Conservation (phyloP, 1,140 invertebrate genomes). For the Zeugodacus cucurbitae region DNA sequence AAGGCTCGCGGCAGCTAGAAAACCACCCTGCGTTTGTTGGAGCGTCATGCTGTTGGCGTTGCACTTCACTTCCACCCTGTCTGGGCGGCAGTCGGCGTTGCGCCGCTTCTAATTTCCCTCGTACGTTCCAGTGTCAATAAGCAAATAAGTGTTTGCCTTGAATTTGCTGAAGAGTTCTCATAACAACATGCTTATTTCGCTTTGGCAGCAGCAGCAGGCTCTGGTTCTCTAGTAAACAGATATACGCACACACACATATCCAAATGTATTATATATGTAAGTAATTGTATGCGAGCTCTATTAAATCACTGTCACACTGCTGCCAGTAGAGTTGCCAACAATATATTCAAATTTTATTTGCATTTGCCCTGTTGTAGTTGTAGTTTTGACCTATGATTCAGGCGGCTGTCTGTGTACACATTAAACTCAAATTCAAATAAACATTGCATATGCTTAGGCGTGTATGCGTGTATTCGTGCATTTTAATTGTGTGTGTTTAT, state of each 20-base stretch:
- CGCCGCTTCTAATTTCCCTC: background rate
- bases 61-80: slow-evolving; percentile 24
- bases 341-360: background rate
- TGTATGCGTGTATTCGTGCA: background rate
- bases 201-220: background rate
- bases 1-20: background rate
- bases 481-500: background rate
- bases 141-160: slow-evolving; percentile 36
- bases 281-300: background rate
- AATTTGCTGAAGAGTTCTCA: slow-evolving; percentile 5
- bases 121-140: slow-evolving; percentile 16
- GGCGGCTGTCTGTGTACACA: background rate
- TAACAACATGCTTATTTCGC: slow-evolving; percentile 14
- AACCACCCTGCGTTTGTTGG: background rate
- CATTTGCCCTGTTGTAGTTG: background rate
- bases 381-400: background rate
- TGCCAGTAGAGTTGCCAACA: background rate
- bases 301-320: background rate
- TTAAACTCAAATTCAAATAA: background rate
- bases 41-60: background rate
- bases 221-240: too few relatives aligned
- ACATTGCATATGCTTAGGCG: too few relatives aligned
- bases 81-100: background rate
- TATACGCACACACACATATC: too few relatives aligned
- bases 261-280: background rate